phyloP scores from a whole-genome alignment of 2,888 invertebrate species.

The Caenorhabditis doughertyi region DNA sequence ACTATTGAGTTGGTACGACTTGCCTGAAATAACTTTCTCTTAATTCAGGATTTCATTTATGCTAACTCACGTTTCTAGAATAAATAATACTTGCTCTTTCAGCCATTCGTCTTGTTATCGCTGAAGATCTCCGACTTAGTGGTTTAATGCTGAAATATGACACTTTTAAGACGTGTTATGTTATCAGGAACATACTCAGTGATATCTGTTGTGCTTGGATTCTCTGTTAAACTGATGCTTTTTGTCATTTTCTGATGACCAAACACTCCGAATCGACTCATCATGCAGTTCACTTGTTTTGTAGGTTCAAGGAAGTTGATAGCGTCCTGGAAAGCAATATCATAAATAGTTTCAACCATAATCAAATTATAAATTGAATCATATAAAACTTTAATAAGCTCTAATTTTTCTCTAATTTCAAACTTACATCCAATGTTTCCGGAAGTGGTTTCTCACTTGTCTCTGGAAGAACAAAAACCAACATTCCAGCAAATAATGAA shows the following conservation, averaged over 20 bases:
- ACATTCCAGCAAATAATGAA: conserved; percentile 81
- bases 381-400: neutral
- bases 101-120: conserved; percentile 61
- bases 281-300: conserved; percentile 65
- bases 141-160: conserved; percentile 53
- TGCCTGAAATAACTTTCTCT: conserved; percentile 47
- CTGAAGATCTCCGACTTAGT: conserved; percentile 59
- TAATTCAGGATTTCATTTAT: neutral
- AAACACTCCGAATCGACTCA: conserved; percentile 55
- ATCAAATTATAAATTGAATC: too few relatives aligned
- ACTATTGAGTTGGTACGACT: conserved; percentile 64
- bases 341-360: too few relatives aligned
- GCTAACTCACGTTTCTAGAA: conserved; percentile 58
- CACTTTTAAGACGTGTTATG: neutral
- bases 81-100: conserved; percentile 63
- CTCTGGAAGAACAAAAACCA: conserved; percentile 82
- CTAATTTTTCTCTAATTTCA: too few relatives aligned
- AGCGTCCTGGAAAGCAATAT: conserved; percentile 47
- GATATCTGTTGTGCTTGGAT: conserved; percentile 52
- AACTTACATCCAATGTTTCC: conserved; percentile 78
- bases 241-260: conserved; percentile 63
- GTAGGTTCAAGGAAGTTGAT: conserved; percentile 60
- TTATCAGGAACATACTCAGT: conserved; percentile 24
- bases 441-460: conserved; percentile 82
- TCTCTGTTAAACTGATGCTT: conserved; percentile 62